Evolutionary conservation across 2,797 vertebrate genomes (phyloP), one percentile per base, ranked within the genome.

Genomic region (Parambassis ranga): DNA sequence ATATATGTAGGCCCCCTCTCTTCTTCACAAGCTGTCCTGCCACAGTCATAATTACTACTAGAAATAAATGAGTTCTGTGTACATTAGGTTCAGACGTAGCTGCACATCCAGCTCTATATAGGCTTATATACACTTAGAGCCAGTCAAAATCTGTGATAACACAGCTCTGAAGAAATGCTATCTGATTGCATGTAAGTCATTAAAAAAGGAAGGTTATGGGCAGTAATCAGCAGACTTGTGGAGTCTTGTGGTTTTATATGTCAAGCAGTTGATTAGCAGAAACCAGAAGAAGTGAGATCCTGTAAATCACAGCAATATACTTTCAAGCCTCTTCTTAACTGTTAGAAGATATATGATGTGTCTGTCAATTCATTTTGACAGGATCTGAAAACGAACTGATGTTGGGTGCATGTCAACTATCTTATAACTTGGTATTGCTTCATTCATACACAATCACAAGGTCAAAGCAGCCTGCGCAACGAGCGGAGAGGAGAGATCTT

Each of bases 371-470:
- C 38, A 14, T 18, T 55, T 63, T 60, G 57, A 71, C 41, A 55
- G 20, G 37, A 59, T 67, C 14, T 68, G 28, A 61, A 46, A 71
- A 65, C 44, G 27, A 26, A 32, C n/a, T 55, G 42, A 24, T 38
- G 64, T 27, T 32, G 24, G 43, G 48, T 50, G 49, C 62, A 75
- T 67, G 46, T 79, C 65, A 73, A 65, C 53, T 73, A 79, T 55
- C 61, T 58, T 46, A 32, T 60, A 68, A 75, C 72, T 55, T 74
- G 36, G 51, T 47, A 41, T 42, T 31, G 35, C 57, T 75, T 68
- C 62, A 67, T 71, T 74, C 22, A 51, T 64, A 13, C 39, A n/a
- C n/a, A n/a, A n/a, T 44, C 53, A 60, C 73, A 74, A 84, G 77
- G 72, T 81, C 70, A 75, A 57, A 73, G 71, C 67, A 64, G 49